Evolutionary conservation across 2,888 invertebrate species (phyloP).

Genomic region (Heteromurus nitidus): DNA sequence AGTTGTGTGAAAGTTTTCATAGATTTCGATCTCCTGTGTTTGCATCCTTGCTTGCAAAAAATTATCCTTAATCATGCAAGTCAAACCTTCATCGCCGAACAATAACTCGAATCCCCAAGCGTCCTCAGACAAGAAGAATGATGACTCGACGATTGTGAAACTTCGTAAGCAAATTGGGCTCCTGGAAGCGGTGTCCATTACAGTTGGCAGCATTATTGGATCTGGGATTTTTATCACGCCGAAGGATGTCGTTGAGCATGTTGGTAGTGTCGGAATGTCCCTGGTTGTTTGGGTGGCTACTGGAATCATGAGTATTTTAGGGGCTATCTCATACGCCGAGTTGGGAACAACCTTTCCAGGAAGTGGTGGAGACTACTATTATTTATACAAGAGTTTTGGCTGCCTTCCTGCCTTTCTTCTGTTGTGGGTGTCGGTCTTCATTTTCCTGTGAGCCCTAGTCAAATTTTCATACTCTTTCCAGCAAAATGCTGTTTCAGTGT

Average conservation of each 20-base stretch:
- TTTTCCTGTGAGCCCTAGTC: conserved; percentile 81
- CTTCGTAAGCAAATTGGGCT: conserved; percentile 83
- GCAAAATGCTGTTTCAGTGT: neutral
- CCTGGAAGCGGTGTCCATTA: conserved; percentile 93
- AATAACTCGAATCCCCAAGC: conserved; percentile 25
- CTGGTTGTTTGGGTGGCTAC: conserved; percentile 87
- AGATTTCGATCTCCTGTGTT: too few species aligned
- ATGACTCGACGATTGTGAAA: conserved; percentile 41
- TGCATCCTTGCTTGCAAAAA: too few species aligned
- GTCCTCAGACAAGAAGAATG: neutral
- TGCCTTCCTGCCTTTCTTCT: conserved; percentile 85
- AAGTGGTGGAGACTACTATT: conserved; percentile 89
- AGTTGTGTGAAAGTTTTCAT: too few species aligned
- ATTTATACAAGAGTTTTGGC: conserved; percentile 86
- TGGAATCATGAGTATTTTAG: conserved; percentile 82
- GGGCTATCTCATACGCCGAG: conserved; percentile 96
- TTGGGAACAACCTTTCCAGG: conserved; percentile 82
- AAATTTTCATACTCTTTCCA: neutral
- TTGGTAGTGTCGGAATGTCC: conserved; percentile 88
- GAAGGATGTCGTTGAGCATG: conserved; percentile 82
- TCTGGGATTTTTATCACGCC: conserved; percentile 93
- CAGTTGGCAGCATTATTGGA: conserved; percentile 94
- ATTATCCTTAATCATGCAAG: neutral
- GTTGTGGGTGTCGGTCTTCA: conserved; percentile 85
- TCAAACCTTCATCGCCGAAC: conserved; percentile 27